Percentiles rank a stretch among this genome's conserved stretches.
Conservation (phyloP, 1,140 invertebrate species). For the Choristoneura fumiferana region DNA sequence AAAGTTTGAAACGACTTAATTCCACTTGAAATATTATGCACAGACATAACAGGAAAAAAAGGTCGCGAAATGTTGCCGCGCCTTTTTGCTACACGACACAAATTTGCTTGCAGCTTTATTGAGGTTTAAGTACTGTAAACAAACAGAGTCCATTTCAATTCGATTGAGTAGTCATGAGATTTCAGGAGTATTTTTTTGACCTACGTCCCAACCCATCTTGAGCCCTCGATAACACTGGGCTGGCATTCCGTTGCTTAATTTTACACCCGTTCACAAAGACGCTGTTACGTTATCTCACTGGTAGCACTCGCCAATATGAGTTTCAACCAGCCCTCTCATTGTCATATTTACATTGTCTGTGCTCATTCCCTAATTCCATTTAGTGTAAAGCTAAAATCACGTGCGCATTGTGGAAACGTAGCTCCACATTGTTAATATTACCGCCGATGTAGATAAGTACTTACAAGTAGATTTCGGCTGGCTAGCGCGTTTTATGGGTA, state of each 20-base stretch:
- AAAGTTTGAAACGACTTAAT: conserved; percentile 65
- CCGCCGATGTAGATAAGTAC: too few relatives aligned
- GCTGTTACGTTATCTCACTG: conserved; percentile 63
- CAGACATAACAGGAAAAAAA: conserved; percentile 35
- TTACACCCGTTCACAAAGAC: conserved; percentile 69
- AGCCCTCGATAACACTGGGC: conserved; percentile 14
- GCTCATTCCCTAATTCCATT: conserved; percentile 65
- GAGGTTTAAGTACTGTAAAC: too few relatives aligned
- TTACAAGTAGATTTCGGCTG: too few relatives aligned
- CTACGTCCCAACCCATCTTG: neutral
- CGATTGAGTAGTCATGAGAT: too few relatives aligned
- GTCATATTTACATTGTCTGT: conserved; percentile 74
- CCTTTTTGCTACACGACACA: too few relatives aligned
- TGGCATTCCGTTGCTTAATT: conserved; percentile 63
- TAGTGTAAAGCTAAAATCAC: conserved; percentile 49
- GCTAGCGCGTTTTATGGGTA: too few relatives aligned
- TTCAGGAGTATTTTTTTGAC: too few relatives aligned
- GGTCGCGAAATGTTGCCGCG: conserved; percentile 14
- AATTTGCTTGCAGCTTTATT: too few relatives aligned
- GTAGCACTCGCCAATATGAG: conserved; percentile 69
- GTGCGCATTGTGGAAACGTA: conserved; percentile 9
- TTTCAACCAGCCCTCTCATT: conserved; percentile 57
- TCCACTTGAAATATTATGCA: conserved; percentile 52
- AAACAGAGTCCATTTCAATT: too few relatives aligned
- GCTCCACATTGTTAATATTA: neutral